These are phyloP conservation scores for Sinotaia quadrata DNA, from an alignment of 2,888 invertebrate species.

Conservation along the genomic window DNA sequence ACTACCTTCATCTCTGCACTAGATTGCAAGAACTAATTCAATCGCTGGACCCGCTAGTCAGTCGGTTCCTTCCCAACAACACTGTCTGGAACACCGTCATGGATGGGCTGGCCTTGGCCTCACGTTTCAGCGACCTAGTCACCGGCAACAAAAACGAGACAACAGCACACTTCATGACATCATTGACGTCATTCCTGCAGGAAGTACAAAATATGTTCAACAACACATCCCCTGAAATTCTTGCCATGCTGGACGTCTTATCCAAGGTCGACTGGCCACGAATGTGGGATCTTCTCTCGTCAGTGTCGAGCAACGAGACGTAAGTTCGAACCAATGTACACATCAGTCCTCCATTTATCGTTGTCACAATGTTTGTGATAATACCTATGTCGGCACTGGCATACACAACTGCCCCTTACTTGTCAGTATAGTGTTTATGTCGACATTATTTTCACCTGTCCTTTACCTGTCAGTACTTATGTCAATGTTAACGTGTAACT, in stretches of 20 bases:
- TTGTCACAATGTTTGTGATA: too few relatives aligned
- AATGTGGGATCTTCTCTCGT: background rate
- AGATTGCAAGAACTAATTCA: slow-evolving; percentile 36
- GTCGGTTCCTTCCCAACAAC: slow-evolving; percentile 23
- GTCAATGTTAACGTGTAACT: too few relatives aligned
- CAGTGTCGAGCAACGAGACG: background rate
- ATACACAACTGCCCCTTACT: too few relatives aligned
- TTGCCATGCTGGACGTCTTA: slow-evolving; percentile 12
- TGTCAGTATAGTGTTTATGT: too few relatives aligned
- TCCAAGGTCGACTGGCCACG: slow-evolving; percentile 16
- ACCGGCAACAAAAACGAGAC: slow-evolving; percentile 13
- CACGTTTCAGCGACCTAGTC: slow-evolving; percentile 11
- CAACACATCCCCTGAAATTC: background rate
- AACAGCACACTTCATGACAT: slow-evolving; percentile 18
- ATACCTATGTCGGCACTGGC: too few relatives aligned
- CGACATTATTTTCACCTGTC: too few relatives aligned
- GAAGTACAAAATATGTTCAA: slow-evolving; percentile 6
- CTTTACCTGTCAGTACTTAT: too few relatives aligned
- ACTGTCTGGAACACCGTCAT: slow-evolving; percentile 27
- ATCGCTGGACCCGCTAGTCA: slow-evolving; percentile 31
- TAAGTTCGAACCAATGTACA: too few relatives aligned
- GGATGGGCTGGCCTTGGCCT: slow-evolving; percentile 7
- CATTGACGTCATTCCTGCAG: background rate
- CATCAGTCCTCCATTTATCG: too few relatives aligned
- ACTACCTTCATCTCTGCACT: too few relatives aligned